phyloP scores from a whole-genome alignment of 53 echinoderm and acorn worm species.

The Holothuria scabra region DNA sequence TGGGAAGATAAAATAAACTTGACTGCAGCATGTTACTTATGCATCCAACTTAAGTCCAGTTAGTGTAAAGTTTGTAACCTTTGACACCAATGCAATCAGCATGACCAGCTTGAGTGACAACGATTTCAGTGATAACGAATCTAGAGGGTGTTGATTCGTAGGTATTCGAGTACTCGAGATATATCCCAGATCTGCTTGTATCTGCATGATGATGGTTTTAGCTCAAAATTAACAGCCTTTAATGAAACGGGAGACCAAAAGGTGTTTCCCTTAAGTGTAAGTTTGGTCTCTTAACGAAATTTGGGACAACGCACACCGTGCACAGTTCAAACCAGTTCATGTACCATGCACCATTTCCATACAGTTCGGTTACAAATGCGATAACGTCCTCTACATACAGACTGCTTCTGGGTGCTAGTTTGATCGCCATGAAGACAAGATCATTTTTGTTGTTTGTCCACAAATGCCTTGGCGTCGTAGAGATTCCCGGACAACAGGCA shows the following conservation, averaged over 20 bases:
- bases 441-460: not conserved
- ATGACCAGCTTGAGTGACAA: slow-evolving; percentile 1
- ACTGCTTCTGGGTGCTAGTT: not conserved
- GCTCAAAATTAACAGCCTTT: not conserved
- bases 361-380: not conserved
- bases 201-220: not conserved
- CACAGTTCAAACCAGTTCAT: not conserved
- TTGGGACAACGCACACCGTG: slow-evolving; percentile 4
- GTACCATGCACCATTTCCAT: not conserved
- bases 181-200: slow-evolving; percentile 23
- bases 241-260: not conserved
- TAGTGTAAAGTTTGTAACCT: slow-evolving; percentile 6
- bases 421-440: slow-evolving; percentile 6
- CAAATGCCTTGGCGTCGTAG: not conserved
- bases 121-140: not conserved
- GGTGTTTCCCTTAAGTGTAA: not conserved
- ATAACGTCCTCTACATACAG: not conserved
- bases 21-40: not conserved
- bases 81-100: slow-evolving; percentile 27
- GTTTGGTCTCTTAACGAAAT: not conserved
- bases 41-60: not conserved
- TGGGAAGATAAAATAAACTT: not conserved
- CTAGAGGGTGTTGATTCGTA: not conserved
- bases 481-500: slow-evolving; percentile 15
- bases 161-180: not conserved